These are phyloP conservation scores for Carcina quercana DNA, from an alignment of 2,888 invertebrate species.

Conservation along the genomic window DNA sequence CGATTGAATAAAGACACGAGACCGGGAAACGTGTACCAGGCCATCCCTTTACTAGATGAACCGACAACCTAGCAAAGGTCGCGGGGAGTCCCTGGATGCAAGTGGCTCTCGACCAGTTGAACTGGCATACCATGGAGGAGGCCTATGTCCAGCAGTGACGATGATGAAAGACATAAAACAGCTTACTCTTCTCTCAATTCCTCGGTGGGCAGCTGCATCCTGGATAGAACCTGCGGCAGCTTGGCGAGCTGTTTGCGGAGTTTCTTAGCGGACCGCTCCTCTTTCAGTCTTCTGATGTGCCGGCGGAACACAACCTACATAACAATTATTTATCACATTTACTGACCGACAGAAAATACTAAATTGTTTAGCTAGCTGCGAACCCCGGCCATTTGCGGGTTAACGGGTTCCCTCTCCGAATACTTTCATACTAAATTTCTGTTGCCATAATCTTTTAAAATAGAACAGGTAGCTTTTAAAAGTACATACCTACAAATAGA, in stretches of 20 bases:
- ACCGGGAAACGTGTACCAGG: too few relatives aligned
- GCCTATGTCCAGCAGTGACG: background rate
- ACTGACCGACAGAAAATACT: too few relatives aligned
- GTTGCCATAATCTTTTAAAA: too few relatives aligned
- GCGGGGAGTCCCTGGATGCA: too few relatives aligned
- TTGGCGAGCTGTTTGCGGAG: constrained; percentile 62
- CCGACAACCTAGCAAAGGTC: background rate
- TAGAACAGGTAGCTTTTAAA: too few relatives aligned
- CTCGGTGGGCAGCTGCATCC: constrained; percentile 63
- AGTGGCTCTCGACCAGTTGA: too few relatives aligned
- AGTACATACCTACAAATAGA: too few relatives aligned
- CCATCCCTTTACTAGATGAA: too few relatives aligned
- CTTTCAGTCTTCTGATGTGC: constrained; percentile 61
- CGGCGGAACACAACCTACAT: constrained; percentile 60
- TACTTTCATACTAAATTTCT: too few relatives aligned
- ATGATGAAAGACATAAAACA: background rate
- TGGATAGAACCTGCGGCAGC: constrained; percentile 55
- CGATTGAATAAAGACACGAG: too few relatives aligned
- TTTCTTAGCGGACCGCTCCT: constrained; percentile 60
- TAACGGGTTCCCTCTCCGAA: background rate
- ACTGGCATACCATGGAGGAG: background rate
- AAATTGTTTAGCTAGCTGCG: background rate
- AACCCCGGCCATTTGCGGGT: background rate
- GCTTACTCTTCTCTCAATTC: constrained; percentile 60
- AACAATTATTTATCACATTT: background rate